Conservation (phyloP, 2,113 vertebrate species). For the Muntiacus muntjak region DNA sequence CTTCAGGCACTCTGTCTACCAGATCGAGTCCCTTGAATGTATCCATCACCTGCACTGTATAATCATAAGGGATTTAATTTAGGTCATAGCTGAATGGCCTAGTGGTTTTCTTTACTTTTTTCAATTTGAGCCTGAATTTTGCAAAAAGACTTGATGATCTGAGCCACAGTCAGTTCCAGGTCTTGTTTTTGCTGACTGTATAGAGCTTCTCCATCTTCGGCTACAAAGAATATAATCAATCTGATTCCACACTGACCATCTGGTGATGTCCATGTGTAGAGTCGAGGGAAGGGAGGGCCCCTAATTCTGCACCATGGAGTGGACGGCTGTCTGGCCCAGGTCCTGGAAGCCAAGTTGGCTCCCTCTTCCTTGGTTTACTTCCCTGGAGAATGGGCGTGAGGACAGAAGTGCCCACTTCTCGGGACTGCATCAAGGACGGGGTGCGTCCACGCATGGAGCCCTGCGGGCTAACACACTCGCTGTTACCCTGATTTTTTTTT, state of each 20-base stretch:
- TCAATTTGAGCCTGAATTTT: not conserved
- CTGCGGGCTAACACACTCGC: fast-evolving
- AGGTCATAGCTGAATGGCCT: not conserved
- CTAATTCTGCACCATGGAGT: not conserved
- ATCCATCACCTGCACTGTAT: not conserved
- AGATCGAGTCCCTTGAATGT: not conserved
- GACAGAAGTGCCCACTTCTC: fast-evolving
- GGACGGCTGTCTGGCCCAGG: not conserved
- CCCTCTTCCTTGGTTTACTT: fast-evolving
- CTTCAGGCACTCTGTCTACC: not conserved
- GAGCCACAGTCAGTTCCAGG: not conserved
- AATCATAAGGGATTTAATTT: not conserved
- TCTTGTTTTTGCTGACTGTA: not conserved
- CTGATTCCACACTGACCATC: not conserved
- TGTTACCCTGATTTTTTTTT: not conserved
- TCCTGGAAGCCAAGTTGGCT: not conserved
- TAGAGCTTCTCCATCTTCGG: not conserved
- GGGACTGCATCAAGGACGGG: fast-evolving
- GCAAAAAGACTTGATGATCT: not conserved
- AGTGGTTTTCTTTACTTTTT: not conserved
- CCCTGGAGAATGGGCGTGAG: fast-evolving
- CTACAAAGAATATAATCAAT: not conserved
- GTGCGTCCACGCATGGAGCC: fast-evolving
- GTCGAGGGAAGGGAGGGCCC: fast-evolving
- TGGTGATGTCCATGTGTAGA: not conserved